Base-by-base conservation (phyloP, 2,888 invertebrate species). In the Melanophora roralis region DNA sequence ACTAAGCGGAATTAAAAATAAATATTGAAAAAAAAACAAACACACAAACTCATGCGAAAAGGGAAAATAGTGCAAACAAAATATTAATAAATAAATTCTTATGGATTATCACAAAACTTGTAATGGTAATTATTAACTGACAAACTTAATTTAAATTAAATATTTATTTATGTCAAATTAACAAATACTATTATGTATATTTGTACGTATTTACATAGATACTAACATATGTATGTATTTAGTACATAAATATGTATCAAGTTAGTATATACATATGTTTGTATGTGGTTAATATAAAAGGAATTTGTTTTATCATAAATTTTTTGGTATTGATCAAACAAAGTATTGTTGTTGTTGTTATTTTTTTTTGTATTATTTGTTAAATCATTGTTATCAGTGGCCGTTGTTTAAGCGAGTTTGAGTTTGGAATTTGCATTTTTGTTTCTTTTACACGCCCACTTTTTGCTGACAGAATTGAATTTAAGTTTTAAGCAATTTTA, bases 31-130 rank as follows among this genome's bases (percentile, higher is more conserved):
- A 27, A 6, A 27, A 27, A 3, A 27, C 27, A 27, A 3, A 27
- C 27, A 27, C 27, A 27, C 27, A 27, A 3, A 27, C 27, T 5
- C 27, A 27, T 27, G 27, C 27, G 27, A 3, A 27, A 27, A 27
- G 49, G 40, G n/a, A 40, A 68, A 68, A 32, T 32, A 40, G 49
- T 43, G 23, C 40, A 65, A 65, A 51, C 6, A 16, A n/a, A 53
- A 53, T 34, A 43, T 5, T 23, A 45, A 53, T 53, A 1, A 67
- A 32, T 21, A 27, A 55, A 36, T 62, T 75, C 72, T 57, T 81
- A 88, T 88, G 87, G 87, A 88, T 84, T 88, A 87, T 83, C 84
- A 86, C 71, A 88, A 88, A 83, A 80, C 85, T 45, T 78, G 87
- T 57, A 85, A 86, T 84, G 88, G 88, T 88, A 88, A 88, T 82